Evolutionary conservation across 2,888 invertebrate genomes (phyloP), one percentile per base, ranked within the genome.

Genomic region (Nomada fabriciana): DNA sequence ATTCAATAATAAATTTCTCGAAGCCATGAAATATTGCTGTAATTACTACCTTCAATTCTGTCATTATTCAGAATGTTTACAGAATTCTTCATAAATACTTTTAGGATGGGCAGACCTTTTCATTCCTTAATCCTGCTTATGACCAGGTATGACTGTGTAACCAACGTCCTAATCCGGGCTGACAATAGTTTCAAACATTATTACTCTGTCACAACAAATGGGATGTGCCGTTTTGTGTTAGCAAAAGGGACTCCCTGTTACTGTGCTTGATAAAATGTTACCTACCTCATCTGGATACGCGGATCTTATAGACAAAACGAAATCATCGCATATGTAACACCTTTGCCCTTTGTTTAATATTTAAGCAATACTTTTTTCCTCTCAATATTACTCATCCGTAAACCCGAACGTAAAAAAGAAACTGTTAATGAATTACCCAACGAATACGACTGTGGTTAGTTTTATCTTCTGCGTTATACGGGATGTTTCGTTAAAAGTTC

Each of bases 161-260:
- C 70, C 78, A 52, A 59, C 53, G 63, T 50, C 80, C 87, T 89
- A 86, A 90, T 88, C 84, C 86, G 43, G 75, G n/a, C 57, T 68
- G 70, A 89, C 88, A 89, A 89, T 87, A 68, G 75, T 71, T 53
- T 63, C 65, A 64, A 85, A 90, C 89, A 91, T 91, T 83, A 90
- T 89, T 85, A 88, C 87, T 87, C 86, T 87, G 89, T 90, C 89
- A 88, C 84, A 90, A 89, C 86, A 89, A 85, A 85, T 74, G 55
- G 70, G 71, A 74, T 25, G 53, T 36, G 61, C 63, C 69, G 50
- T 50, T 76, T 65, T 47, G 20, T 69, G 50, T 73, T 70, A 64
- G 52, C 36, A 76, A 75, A 75, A 65, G 43, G 83, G 65, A 53
- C 53, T 23, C 57, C 36, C 57, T 36, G 43, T 64, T 68, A 63